These are phyloP conservation scores for Acleris literana DNA, from an alignment of 2,888 invertebrate genomes.

Conservation along the genomic window DNA sequence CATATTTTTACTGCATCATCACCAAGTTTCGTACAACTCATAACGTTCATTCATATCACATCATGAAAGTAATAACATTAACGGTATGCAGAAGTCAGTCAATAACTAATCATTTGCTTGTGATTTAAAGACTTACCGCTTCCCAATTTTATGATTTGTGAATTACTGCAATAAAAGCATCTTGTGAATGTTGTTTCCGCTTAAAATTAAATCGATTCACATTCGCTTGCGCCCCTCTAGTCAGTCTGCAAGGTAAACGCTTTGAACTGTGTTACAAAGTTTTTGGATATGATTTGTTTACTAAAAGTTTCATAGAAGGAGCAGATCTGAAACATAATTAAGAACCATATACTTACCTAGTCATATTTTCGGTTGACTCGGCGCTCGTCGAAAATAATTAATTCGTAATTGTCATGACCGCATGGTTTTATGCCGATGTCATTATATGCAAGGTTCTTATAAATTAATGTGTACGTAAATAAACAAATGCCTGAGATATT, in stretches of 20 bases:
- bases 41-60: slow-evolving; percentile 23
- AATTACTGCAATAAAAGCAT: slow-evolving; percentile 19
- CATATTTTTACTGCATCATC: slow-evolving; percentile 2
- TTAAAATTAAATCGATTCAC: background rate
- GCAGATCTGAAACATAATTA: too few relatives aligned
- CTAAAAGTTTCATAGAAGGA: too few relatives aligned
- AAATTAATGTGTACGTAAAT: too few relatives aligned
- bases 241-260: background rate
- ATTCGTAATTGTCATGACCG: too few relatives aligned
- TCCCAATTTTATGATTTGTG: slow-evolving; percentile 26
- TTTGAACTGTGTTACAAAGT: background rate
- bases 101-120: slow-evolving; percentile 48
- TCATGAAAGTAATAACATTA: slow-evolving; percentile 22
- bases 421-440: too few relatives aligned
- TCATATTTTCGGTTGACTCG: too few relatives aligned
- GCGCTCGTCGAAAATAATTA: too few relatives aligned
- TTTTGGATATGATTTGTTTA: too few relatives aligned
- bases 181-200: slow-evolving; percentile 7
- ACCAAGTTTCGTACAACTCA: slow-evolving; percentile 21
- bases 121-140: slow-evolving; percentile 29
- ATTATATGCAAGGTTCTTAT: too few relatives aligned
- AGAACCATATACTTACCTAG: too few relatives aligned
- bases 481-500: too few relatives aligned
- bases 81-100: slow-evolving; percentile 71
- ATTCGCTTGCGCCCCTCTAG: background rate